phyloP scores from a whole-genome alignment of 1,140 invertebrate species.

The Cephus cinctus region DNA sequence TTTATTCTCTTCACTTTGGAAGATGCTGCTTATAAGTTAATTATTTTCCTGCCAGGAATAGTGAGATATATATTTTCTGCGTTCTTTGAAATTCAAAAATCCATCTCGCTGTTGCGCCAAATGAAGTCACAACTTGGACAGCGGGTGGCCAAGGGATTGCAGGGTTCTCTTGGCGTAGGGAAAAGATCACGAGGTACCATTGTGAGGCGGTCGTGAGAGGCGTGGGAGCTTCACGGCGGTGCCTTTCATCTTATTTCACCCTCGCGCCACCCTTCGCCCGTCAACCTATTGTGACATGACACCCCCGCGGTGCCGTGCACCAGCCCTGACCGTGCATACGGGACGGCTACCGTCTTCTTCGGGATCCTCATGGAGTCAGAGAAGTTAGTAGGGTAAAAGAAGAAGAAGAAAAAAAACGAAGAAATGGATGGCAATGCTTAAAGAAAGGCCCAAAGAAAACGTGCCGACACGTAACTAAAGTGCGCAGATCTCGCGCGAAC shows the following conservation, averaged over 20 bases:
- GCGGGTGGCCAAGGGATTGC: conserved; percentile 42
- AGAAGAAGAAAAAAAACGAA: conserved; percentile 11
- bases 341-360: background rate
- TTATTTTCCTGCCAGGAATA: no score
- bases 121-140: conserved; percentile 52
- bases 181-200: conserved; percentile 42
- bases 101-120: conserved; percentile 35
- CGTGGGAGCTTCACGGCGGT: conserved; percentile 48
- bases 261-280: conserved; percentile 24
- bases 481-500: conserved; percentile 15
- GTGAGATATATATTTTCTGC: no score
- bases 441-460: conserved; percentile 1
- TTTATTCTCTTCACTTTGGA: no score
- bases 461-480: conserved; percentile 3
- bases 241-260: conserved; percentile 45
- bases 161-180: conserved; percentile 13
- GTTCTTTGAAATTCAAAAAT: no score
- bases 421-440: conserved; percentile 5
- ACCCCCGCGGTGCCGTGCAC: conserved; percentile 15
- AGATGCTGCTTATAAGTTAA: no score
- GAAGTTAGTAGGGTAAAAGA: conserved; percentile 1
- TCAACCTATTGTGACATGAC: conserved; percentile 20
- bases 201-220: conserved; percentile 31
- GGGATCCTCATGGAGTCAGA: background rate
- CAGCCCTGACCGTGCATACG: conserved; percentile 1